These are phyloP conservation scores for Anthopleura xanthogrammica DNA, from an alignment of 92 coral and sea anemone species.

Conservation along the genomic window DNA sequence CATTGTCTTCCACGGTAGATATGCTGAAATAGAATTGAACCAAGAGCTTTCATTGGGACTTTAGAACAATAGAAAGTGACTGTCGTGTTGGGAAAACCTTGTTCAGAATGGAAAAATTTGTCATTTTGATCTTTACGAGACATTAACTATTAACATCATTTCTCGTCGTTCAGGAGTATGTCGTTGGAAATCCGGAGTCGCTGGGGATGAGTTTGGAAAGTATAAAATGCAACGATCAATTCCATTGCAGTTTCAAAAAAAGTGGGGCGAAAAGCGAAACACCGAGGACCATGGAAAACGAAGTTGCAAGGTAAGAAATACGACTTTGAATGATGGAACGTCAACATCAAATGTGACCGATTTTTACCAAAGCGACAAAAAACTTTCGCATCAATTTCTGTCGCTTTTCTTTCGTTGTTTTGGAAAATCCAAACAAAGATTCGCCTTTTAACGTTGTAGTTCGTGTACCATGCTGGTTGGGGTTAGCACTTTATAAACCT, in stretches of 20 bases:
- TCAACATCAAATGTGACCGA: background rate
- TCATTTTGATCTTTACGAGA: slow-evolving; percentile 18
- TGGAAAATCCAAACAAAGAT: background rate
- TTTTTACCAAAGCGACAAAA: background rate
- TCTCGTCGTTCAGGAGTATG: slow-evolving; percentile 25
- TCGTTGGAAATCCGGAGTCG: slow-evolving; percentile 12
- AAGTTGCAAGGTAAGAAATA: slow-evolving; percentile 5
- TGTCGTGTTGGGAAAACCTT: slow-evolving; percentile 5
- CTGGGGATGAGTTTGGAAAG: slow-evolving; percentile 10
- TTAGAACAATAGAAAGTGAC: slow-evolving; percentile 26
- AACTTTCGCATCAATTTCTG: background rate
- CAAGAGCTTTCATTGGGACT: slow-evolving; percentile 50
- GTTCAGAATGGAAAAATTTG: background rate
- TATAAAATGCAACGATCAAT: slow-evolving; percentile 27
- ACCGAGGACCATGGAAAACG: slow-evolving; percentile 6
- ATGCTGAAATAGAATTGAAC: slow-evolving; percentile 28
- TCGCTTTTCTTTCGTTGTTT: background rate
- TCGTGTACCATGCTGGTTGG: background rate
- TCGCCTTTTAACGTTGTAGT: background rate
- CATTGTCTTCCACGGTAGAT: slow-evolving; percentile 10
- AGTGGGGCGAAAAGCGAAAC: background rate
- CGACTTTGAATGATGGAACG: background rate
- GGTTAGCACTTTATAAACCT: slow-evolving; percentile 16
- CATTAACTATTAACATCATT: slow-evolving; percentile 26
- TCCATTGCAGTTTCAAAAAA: slow-evolving; percentile 33